A percentile compares a stretch with the other conserved stretches of the same genome.
Evolutionary conservation across 64 coral and sea anemone species (phyloP).

Genomic region (Trachythela sp.): DNA sequence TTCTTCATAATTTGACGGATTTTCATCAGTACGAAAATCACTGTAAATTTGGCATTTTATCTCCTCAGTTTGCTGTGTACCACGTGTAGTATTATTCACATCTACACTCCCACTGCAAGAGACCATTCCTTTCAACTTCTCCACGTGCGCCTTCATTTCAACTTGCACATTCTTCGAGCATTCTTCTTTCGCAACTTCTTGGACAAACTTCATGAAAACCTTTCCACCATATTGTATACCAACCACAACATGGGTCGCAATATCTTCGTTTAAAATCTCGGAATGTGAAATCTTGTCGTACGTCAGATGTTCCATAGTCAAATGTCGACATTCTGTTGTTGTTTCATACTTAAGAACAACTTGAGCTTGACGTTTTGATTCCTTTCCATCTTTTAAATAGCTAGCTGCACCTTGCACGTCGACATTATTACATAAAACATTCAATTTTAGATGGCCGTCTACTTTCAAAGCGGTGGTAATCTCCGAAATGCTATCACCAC

Average conservation of each 20-base stretch:
- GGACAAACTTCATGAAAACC: conserved; percentile 44
- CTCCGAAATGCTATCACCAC: conserved; percentile 29
- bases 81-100: not conserved
- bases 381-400: conserved; percentile 46
- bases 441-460: conserved; percentile 34
- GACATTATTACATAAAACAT: conserved; percentile 26
- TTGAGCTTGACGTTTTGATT: conserved; percentile 34
- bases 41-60: conserved; percentile 45
- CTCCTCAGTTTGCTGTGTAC: not conserved
- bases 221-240: conserved; percentile 59
- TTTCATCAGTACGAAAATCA: conserved; percentile 16
- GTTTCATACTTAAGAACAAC: conserved; percentile 48
- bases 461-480: conserved; percentile 3
- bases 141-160: not conserved
- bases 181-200: conserved; percentile 29
- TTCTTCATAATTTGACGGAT: conserved; percentile 32
- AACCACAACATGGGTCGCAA: conserved; percentile 54
- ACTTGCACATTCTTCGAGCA: conserved; percentile 1
- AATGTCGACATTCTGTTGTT: conserved; percentile 27
- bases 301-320: conserved; percentile 39
- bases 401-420: conserved; percentile 39
- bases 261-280: conserved; percentile 40
- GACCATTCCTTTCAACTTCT: not conserved
- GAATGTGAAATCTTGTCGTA: conserved; percentile 9
- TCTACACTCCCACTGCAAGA: not conserved